Conservation (phyloP, 2,888 invertebrate species). For the Drosophila prolongata region DNA sequence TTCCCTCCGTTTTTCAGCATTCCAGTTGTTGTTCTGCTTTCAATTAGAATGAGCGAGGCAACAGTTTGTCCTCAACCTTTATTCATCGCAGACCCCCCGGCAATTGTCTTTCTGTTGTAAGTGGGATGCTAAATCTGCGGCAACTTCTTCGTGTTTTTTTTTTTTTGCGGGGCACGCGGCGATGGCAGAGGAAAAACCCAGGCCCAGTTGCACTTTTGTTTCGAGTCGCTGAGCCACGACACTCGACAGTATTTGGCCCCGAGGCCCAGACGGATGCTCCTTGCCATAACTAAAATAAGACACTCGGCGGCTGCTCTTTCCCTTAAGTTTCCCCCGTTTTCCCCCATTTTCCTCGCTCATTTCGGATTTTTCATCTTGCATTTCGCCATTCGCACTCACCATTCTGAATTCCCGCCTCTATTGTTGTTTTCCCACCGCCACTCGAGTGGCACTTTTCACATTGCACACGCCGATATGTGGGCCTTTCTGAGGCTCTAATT, state of each 20-base stretch:
- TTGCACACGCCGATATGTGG: slow-evolving; percentile 37
- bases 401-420: slow-evolving; percentile 28
- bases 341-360: slow-evolving; percentile 4
- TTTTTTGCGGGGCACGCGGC: not conserved
- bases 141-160: slow-evolving; percentile 33
- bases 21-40: slow-evolving; percentile 58
- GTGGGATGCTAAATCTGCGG: slow-evolving; percentile 60
- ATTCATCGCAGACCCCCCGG: slow-evolving; percentile 24
- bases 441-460: slow-evolving; percentile 66
- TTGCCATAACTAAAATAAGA: slow-evolving; percentile 69
- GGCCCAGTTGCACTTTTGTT: slow-evolving; percentile 71
- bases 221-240: slow-evolving; percentile 72
- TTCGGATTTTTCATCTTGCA: slow-evolving; percentile 12
- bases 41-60: slow-evolving; percentile 62
- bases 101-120: slow-evolving; percentile 61
- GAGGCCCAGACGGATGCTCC: slow-evolving; percentile 43
- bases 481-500: slow-evolving; percentile 17
- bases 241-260: slow-evolving; percentile 41
- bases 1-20: slow-evolving; percentile 26
- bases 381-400: slow-evolving; percentile 7
- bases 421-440: slow-evolving; percentile 47
- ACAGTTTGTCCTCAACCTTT: slow-evolving; percentile 56
- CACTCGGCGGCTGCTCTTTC: slow-evolving; percentile 55
- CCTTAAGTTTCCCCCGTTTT: not conserved
- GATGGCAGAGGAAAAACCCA: slow-evolving; percentile 10